Evolutionary conservation across 37 sponge, comb jelly and placozoan genomes (phyloP), one percentile per base, ranked within the genome.

Genomic region (Dysidea cf. avara): DNA sequence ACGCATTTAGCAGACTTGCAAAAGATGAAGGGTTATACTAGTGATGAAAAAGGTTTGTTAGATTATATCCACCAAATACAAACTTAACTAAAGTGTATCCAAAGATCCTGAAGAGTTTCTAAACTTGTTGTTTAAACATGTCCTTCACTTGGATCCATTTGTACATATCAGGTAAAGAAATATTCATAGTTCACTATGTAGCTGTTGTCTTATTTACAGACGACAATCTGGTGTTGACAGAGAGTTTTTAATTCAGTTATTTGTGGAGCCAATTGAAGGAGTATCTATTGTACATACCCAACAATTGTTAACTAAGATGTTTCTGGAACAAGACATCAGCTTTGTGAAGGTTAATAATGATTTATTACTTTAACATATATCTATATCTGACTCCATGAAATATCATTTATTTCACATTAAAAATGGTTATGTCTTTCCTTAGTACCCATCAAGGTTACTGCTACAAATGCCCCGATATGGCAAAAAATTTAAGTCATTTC

Each of bases 101-200:
- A n/a, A 31, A 91, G 96, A 95, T 84, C 98, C 98, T 39, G 98
- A 97, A 77, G 98, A 94, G 72, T 94, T 97, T 60, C 82, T 97
- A 49, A 97, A 91, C 58, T 51, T 92, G 75, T 48, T 97, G 4
- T 75, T 81, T 64, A 76, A 76, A 53, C 64, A 64, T 49, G 53
- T 35, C 1, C 62, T 83, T 13, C 25, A 69, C 12, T 36, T 76
- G 21, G 50, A 57, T 3, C 83, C 83, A 33, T 83, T 83, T 43
- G 47, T 83, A 29, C 22, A 68, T 17, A 83, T 83, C 77, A 75
- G 39, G 83, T 77, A 55, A n/a, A 64, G 18, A 9, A 29, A 28
- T 25, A 28, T 25, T 56, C 28, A 28, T n/a, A n/a, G n/a, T n/a
- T n/a, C n/a, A 12, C 7, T 43, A 43, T 43, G 46, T 9, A 43